These are phyloP conservation scores for Lasioglossum lativentre DNA, from an alignment of 2,888 invertebrate genomes.

Conservation along the genomic window DNA sequence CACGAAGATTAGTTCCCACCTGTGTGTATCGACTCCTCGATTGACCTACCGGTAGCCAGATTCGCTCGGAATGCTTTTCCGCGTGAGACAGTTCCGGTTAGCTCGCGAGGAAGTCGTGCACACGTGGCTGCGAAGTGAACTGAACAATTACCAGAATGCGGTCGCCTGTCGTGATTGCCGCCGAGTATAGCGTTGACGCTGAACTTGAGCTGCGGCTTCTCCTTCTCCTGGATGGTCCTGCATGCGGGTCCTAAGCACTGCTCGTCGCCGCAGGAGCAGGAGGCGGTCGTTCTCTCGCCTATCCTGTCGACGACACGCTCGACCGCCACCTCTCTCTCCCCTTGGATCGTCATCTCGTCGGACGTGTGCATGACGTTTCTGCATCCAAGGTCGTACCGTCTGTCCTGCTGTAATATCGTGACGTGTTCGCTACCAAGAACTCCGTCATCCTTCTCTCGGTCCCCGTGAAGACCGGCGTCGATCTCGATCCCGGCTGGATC, in stretches of 20 bases:
- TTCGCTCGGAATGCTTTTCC: not conserved
- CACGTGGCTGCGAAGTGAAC: slow-evolving; percentile 10
- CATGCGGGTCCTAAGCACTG: slow-evolving; percentile 79
- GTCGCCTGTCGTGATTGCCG: slow-evolving; percentile 85
- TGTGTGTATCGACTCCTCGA: too few species aligned
- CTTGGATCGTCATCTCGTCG: slow-evolving; percentile 75
- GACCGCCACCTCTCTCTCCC: slow-evolving; percentile 76
- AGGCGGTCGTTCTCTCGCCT: slow-evolving; percentile 77
- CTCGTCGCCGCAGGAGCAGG: slow-evolving; percentile 82
- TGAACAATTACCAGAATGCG: slow-evolving; percentile 80
- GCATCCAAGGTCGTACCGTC: slow-evolving; percentile 76
- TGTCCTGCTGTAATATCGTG: slow-evolving; percentile 64
- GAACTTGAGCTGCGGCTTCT: slow-evolving; percentile 94
- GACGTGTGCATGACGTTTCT: slow-evolving; percentile 75
- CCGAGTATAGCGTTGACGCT: slow-evolving; percentile 97
- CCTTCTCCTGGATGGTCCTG: slow-evolving; percentile 82
- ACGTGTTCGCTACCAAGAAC: slow-evolving; percentile 62
- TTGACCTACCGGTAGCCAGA: not conserved
- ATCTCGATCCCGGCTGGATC: slow-evolving; percentile 75
- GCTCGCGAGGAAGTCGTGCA: not conserved
- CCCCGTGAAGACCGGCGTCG: slow-evolving; percentile 67
- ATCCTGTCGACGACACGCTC: slow-evolving; percentile 80
- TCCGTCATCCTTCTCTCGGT: slow-evolving; percentile 65
- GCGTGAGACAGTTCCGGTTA: not conserved
- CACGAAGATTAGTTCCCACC: too few species aligned